These are phyloP conservation scores for Chaunax sp. DNA, from an alignment of 2,797 vertebrate genomes.

Conservation along the genomic window DNA sequence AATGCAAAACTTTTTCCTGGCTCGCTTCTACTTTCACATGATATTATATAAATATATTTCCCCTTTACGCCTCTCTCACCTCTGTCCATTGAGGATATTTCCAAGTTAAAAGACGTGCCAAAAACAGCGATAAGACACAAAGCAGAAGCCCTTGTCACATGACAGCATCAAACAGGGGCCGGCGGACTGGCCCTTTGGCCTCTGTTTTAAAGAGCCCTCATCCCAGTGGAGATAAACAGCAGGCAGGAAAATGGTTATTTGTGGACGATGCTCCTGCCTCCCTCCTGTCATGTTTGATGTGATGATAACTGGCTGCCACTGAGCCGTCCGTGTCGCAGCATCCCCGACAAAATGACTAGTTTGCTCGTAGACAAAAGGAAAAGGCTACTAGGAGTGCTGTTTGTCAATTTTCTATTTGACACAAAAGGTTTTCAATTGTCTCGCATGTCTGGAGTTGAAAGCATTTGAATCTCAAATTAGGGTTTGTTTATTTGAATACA, in stretches of 20 bases:
- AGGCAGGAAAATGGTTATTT: conserved; percentile 74
- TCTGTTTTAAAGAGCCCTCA: conserved; percentile 64
- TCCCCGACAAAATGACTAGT: conserved; percentile 55
- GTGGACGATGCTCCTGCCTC: conserved; percentile 70
- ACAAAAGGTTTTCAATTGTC: conserved; percentile 69
- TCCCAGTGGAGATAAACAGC: conserved; percentile 70
- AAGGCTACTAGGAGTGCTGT: conserved; percentile 45
- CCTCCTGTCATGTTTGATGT: conserved; percentile 76
- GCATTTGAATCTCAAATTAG: conserved; percentile 76
- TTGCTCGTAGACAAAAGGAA: conserved; percentile 60
- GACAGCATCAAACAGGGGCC: conserved; percentile 63
- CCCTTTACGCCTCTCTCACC: not conserved
- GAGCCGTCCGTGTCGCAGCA: conserved; percentile 60
- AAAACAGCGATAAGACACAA: conserved; percentile 72
- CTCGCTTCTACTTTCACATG: conserved; percentile 4
- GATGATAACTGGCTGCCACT: conserved; percentile 75
- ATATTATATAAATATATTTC: too few relatives aligned
- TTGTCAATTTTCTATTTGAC: conserved; percentile 54
- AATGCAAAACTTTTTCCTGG: not conserved
- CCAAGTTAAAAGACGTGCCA: conserved; percentile 69
- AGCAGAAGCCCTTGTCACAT: conserved; percentile 67
- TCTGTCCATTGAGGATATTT: conserved; percentile 46
- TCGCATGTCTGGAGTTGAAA: conserved; percentile 59
- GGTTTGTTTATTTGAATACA: conserved; percentile 74
- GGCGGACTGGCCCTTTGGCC: conserved; percentile 66